Conservation (phyloP, 2,888 invertebrate species). For the Rhagonycha lutea region DNA sequence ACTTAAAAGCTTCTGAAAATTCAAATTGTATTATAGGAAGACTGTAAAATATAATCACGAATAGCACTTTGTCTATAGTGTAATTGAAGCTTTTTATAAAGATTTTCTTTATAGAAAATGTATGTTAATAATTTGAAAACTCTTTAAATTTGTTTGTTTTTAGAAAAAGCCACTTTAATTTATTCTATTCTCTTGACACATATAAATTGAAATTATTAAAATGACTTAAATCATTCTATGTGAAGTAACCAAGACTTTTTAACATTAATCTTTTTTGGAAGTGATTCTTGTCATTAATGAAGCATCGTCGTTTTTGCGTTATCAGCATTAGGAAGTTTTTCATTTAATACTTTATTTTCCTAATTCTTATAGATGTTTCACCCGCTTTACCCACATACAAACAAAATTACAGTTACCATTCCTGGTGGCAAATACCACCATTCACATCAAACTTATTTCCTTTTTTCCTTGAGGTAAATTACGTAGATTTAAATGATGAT, state of each 20-base stretch:
- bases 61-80: not conserved
- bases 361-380: not conserved
- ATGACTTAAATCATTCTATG: not conserved
- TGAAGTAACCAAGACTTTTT: not conserved
- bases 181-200: not conserved
- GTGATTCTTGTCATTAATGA: not conserved
- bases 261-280: not conserved
- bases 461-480: not conserved
- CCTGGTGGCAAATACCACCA: not conserved
- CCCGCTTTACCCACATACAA: not conserved
- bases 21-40: not conserved
- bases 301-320: not conserved
- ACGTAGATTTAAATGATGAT: not conserved
- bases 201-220: not conserved
- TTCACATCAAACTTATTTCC: not conserved
- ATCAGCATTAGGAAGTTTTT: not conserved
- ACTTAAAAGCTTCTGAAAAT: too few relatives aligned
- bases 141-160: not conserved
- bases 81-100: too few relatives aligned
- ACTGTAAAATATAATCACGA: not conserved
- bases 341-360: not conserved
- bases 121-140: not conserved
- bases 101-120: not conserved
- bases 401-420: not conserved
- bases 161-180: not conserved